Base-by-base conservation (phyloP, 2,113 vertebrate species). In the Oryzias celebensis region DNA sequence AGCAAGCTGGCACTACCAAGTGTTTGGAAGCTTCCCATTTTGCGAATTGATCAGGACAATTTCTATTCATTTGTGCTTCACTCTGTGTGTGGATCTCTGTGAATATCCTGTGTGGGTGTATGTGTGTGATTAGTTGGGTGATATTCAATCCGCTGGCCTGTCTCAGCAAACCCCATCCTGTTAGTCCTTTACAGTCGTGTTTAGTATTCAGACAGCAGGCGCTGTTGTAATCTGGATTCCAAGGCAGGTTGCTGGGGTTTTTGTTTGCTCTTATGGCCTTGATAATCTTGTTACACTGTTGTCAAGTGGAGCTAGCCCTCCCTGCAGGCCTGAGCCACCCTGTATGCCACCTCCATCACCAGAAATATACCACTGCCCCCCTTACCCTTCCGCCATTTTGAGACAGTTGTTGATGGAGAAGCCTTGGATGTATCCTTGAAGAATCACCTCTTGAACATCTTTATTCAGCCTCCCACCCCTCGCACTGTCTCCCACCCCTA, bases 201-300 rank as follows among this genome's bases (percentile, higher is more conserved):
- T 90, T 87, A 89, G 86, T 83, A 88, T 88, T 86, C 84, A 77
- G 74, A 58, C 65, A 70, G 81, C 77, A 55, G 73, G 48, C 67
- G 50, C 75, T 65, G 74, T 75, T 43, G 79, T 81, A 79, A 87
- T 89, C 81, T 85, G 76, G 79, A 85, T 84, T 80, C 79, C 50
- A 59, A 78, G 77, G 82, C 73, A 71, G 82, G 74, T 84, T 85
- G 73, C 83, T 57, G 69, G 73, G 74, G 55, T 65, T 87, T 87
- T 86, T 84, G 77, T 83, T 85, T 86, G 86, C 81, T 83, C 85
- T 87, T 85, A 83, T 87, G 81, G 81, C 77, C 79, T 83, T 84
- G 80, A 88, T 90, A 86, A 89, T 91, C 88, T 87, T 74, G 81
- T 88, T 88, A 81, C 80, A 72, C 80, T 57, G 82, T 85, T 89